These are phyloP conservation scores for Eremophila alpestris DNA, from an alignment of 2,797 vertebrate species.

Conservation along the genomic window DNA sequence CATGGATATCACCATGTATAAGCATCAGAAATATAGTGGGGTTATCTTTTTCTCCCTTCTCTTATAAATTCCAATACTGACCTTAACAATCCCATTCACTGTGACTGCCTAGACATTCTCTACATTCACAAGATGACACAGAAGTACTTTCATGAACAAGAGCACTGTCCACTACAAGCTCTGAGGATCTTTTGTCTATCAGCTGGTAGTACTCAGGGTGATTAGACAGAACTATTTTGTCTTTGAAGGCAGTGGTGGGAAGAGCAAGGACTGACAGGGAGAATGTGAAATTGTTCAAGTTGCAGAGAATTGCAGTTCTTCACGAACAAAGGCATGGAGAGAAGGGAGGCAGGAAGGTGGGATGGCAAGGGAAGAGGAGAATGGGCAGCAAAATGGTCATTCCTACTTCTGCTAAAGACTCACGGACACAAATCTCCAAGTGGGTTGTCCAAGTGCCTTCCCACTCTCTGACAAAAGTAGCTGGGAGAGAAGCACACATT, in stretches of 20 bases:
- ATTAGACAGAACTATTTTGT: slow-evolving; percentile 22
- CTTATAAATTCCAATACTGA: not conserved
- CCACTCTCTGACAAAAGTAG: not conserved
- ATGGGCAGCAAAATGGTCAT: not conserved
- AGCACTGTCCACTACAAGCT: slow-evolving; percentile 5
- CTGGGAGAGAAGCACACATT: not conserved
- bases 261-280: not conserved
- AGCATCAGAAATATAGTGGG: not conserved
- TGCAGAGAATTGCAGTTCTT: not conserved
- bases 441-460: not conserved
- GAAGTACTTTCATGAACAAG: slow-evolving; percentile 3
- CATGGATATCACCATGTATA: not conserved
- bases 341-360: not conserved
- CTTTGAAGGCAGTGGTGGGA: slow-evolving; percentile 23
- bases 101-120: not conserved
- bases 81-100: not conserved
- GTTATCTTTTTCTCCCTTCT: not conserved
- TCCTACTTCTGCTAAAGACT: not conserved
- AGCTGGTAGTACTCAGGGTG: not conserved
- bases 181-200: slow-evolving; percentile 32
- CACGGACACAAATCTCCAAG: not conserved
- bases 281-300: not conserved
- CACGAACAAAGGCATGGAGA: not conserved
- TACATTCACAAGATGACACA: not conserved
- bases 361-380: not conserved